Base-by-base conservation (phyloP, 2,797 vertebrate genomes). In the Sphaeramia orbicularis region DNA sequence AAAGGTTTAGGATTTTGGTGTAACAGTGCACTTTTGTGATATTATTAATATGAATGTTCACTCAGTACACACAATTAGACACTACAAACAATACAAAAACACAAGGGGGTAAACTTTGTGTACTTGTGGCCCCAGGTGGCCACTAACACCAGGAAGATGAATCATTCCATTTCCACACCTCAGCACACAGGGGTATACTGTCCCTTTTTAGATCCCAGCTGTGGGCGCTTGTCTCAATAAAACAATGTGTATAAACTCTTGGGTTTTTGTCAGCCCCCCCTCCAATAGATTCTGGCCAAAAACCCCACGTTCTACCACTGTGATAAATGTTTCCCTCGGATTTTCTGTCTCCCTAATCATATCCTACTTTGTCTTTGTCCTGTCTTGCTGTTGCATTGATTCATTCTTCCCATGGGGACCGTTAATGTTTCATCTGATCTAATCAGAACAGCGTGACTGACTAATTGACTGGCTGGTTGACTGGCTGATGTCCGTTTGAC, bases 401-500 rank as follows among this genome's bases (percentile, higher is more conserved):
- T 38, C 7, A 13, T 16, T 41, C 40, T 16, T 14, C 48, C 67
- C 36, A 5, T 8, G 32, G 52, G 64, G 16, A 11, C 50, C 0
- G 15, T 59, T 69, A 47, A 68, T 50, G 63, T 55, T 63, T 68
- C 52, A 54, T 76, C 56, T 18, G 64, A 80, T 83, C 57, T 68
- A 66, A 84, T 78, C 72, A 74, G 41, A 45, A n/a, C 30, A 71
- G 72, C 8, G 44, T 67, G 71, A 71, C 74, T 24, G 4, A 24
- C 21, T 24, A 24, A 24, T 24, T 24, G 21, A 24, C 21, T 24
- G 21, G 4, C 21, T 62, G 57, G 60, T 71, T 81, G 80, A 88
- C 60, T 60, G 51, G 53, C 63, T 54, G 64, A 59, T 58, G 76
- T 64, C 60, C 11, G 19, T 67, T 65, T 51, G 62, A 64, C 36